Conservation (phyloP, 2,797 vertebrate species). For the Epinephelus coioides region DNA sequence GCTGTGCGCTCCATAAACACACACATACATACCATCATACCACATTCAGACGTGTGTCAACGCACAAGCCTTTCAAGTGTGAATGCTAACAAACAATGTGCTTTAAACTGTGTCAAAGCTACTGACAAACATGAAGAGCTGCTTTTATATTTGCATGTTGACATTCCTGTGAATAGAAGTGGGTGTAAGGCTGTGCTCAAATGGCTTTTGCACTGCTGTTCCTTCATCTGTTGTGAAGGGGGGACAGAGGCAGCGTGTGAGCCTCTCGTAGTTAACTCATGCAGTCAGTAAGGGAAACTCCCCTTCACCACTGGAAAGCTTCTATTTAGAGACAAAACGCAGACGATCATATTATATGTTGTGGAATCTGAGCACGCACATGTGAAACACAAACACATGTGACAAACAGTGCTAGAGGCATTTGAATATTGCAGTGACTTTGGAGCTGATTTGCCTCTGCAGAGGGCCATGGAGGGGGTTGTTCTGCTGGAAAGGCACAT, state of each 20-base stretch:
- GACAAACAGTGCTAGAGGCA: neutral
- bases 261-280: constrained; percentile 8
- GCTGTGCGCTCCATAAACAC: constrained; percentile 25
- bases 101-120: constrained; percentile 3
- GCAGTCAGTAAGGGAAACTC: constrained; percentile 51
- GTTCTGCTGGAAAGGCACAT: neutral
- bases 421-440: constrained; percentile 7
- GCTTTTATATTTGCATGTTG: constrained; percentile 13
- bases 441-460: neutral
- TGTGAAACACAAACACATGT: constrained; percentile 47
- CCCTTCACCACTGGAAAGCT: constrained; percentile 34
- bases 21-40: constrained; percentile 22
- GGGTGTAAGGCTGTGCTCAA: constrained; percentile 15
- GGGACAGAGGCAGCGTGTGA: constrained; percentile 2
- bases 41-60: constrained; percentile 21
- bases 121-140: neutral
- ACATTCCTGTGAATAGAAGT: constrained; percentile 39
- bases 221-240: neutral
- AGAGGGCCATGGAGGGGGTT: neutral
- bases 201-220: constrained; percentile 2
- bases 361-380: constrained; percentile 25
- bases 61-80: neutral
- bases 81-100: neutral
- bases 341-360: constrained; percentile 9
- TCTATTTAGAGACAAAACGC: constrained; percentile 60